These are phyloP conservation scores for Madoqua kirkii DNA, from an alignment of 2,113 vertebrate genomes.

Conservation along the genomic window DNA sequence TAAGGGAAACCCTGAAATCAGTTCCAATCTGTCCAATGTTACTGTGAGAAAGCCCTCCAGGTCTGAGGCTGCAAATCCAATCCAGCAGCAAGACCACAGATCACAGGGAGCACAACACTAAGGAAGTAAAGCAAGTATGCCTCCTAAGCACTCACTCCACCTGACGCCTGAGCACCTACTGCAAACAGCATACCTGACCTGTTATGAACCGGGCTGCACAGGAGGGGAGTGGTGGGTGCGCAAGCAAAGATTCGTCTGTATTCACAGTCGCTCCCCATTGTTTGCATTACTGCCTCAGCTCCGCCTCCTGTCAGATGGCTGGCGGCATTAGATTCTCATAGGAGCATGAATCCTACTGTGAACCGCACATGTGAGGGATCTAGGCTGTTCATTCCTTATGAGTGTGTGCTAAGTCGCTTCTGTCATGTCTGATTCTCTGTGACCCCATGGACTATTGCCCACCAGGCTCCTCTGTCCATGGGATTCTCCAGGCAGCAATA, in stretches of 20 bases:
- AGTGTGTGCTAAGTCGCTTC: neutral
- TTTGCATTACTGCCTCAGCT: neutral
- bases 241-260: neutral
- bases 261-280: neutral
- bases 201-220: neutral
- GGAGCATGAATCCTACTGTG: neutral
- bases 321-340: neutral
- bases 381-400: neutral
- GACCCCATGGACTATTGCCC: neutral
- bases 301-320: neutral
- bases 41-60: neutral
- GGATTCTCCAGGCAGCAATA: neutral
- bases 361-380: neutral
- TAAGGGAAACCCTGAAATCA: neutral
- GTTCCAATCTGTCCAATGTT: neutral
- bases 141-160: neutral
- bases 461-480: neutral
- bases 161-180: neutral
- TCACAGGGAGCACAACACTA: neutral
- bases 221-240: neutral
- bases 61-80: neutral
- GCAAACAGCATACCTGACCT: neutral
- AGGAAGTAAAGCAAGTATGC: neutral
- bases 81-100: neutral
- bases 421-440: neutral